Evolutionary conservation across 2,888 invertebrate species (phyloP), one percentile per base, ranked within the genome.

Genomic region (Octodonta nipae): DNA sequence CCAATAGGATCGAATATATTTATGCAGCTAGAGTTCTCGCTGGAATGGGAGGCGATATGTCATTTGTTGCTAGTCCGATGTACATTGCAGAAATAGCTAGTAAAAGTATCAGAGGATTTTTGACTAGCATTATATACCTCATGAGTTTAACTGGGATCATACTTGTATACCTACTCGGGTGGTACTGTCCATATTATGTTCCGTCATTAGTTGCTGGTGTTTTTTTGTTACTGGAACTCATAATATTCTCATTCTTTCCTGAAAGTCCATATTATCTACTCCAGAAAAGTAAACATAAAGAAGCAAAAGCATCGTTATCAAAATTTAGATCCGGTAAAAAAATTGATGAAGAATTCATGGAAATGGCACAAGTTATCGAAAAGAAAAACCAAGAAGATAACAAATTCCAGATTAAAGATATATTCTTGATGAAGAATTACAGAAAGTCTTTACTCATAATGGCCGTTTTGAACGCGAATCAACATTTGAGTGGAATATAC

Each of bases 71-170:
- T 3, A 55, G 54, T 2, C 59, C 60, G 2, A 59, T 59, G 58
- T 60, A 58, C 42, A 54, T 60, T 10, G 58, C 57, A 1, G 60
- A 60, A 46, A 57, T 58, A 25, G 57, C 60, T 4, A 55, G 59
- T 40, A 55, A 58, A 28, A 50, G 51, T 27, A 58, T 60, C 7
- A 35, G 60, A 26, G 60, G 60, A 15, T 52, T 58, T 26, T 34
- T 60, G 4, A 52, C 56, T 0, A 53, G 57, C 8, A 47, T 56
- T 11, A 58, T 59, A 26, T 59, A 56, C 37, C 43, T 60, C 13
- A 57, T 58, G 52, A 56, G 57, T 56, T 40, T 59, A 6, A 37
- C 52, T 10, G 59, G 60, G 5, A 50, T 60, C 16, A 34, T 61
- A 6, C 43, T 55, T 1, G 52, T 60, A 2, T 61, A 61, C 34